Base-by-base conservation (phyloP, 2,888 invertebrate genomes). In the Netelia fuscicornis region DNA sequence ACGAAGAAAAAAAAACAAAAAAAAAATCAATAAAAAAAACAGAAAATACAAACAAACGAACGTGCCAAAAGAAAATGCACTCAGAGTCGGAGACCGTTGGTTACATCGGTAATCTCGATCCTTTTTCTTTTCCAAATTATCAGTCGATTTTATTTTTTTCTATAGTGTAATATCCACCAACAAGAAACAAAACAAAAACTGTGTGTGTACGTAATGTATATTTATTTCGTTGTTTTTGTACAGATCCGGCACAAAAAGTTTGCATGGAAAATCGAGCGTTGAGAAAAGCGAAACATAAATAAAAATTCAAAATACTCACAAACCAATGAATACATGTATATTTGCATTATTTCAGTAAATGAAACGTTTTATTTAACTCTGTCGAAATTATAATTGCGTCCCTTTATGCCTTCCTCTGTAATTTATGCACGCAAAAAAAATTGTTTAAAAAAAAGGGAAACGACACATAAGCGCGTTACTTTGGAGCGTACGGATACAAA, bases 31-130 rank as follows among this genome's bases (percentile, higher is more conserved):
- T 48, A 52, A 80, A 64, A 30, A 48, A 52, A 64, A 48, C 20
- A 20, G 20, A 20, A 20, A 20, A 20, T 20, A 54, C 42, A 48
- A 56, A 42, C 54, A 62, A 76, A 72, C 20, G 56, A 79, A 68
- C 62, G 71, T 81, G 79, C 83, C 62, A 79, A 75, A 80, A 37
- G 37, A 37, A 80, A 62, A 37, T 70, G 42, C 64, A 75, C 60
- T 70, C 71, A 30, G 56, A 52, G 23, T 68, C 64, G 52, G 44
- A 11, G 25, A 54, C 60, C 37, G 62, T 30, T 56, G 13, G 13
- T 56, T 42, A 48, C n/a, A 64, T 52, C 42, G 48, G 72, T 17
- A n/a, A 30, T 37, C 37, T 37, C 37, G 37, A 5, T 37, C 2
- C 6, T 64, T 62, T 56, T 70, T 65, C 56, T 44, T 62, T 60